These are phyloP conservation scores for Meteorus sp. DNA, from an alignment of 1,140 invertebrate species.

Conservation along the genomic window DNA sequence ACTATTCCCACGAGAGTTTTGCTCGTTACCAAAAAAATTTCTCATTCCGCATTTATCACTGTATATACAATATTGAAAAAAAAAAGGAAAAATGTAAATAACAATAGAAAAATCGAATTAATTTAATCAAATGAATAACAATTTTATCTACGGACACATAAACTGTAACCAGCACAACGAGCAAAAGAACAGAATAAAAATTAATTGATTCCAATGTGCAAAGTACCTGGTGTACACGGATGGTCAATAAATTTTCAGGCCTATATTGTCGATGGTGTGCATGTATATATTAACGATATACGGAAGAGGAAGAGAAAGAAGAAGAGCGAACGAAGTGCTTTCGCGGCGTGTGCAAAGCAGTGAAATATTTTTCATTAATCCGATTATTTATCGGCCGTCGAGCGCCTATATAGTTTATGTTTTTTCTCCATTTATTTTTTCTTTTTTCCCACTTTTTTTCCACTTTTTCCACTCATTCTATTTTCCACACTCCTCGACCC, in stretches of 20 bases:
- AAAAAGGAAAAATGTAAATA: neutral
- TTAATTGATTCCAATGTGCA: neutral
- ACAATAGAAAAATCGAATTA: too few relatives aligned
- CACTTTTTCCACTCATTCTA: too few relatives aligned
- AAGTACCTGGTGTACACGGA: neutral
- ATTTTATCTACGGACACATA: too few relatives aligned
- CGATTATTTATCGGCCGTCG: conserved; percentile 56
- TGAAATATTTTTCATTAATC: conserved; percentile 59
- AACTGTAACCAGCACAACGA: too few relatives aligned
- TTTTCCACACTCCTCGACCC: conserved; percentile 31
- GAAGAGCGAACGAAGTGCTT: neutral
- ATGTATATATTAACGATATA: too few relatives aligned
- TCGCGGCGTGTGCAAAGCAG: conserved; percentile 13
- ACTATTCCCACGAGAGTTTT: conserved; percentile 7
- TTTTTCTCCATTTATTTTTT: too few relatives aligned
- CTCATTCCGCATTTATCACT: neutral
- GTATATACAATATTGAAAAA: too few relatives aligned
- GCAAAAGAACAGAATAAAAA: neutral
- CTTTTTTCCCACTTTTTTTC: too few relatives aligned
- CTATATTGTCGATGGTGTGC: too few relatives aligned
- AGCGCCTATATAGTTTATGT: conserved; percentile 26
- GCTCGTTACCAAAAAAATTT: conserved; percentile 15
- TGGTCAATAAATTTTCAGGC: neutral
- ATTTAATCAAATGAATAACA: too few relatives aligned
- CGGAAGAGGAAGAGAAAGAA: neutral